A percentile compares a stretch with the other conserved stretches of the same genome.
phyloP scores from a whole-genome alignment of 2,797 vertebrate genomes.

The Setipinna tenuifilis region DNA sequence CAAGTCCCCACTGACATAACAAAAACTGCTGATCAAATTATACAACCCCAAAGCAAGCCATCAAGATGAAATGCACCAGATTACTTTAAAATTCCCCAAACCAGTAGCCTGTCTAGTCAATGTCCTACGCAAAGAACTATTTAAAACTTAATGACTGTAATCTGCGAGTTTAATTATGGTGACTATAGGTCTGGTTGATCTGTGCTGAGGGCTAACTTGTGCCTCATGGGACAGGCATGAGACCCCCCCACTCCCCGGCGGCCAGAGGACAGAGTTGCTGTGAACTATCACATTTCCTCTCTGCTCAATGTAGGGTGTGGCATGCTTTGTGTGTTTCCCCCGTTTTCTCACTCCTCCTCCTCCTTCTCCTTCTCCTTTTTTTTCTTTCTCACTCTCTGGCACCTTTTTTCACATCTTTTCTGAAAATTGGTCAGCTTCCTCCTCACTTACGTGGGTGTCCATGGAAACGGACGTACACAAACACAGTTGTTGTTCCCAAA shows the following conservation, averaged over 20 bases:
- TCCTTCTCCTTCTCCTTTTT: conserved; percentile 28
- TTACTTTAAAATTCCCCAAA: neutral
- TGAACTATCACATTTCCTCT: conserved; percentile 52
- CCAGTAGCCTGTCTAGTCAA: neutral
- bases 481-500: conserved; percentile 13
- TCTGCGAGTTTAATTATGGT: neutral
- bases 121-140: neutral
- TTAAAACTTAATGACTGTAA: neutral
- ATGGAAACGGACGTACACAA: neutral
- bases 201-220: neutral
- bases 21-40: neutral
- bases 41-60: neutral
- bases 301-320: conserved; percentile 30
- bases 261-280: conserved; percentile 42
- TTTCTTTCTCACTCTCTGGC: neutral
- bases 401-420: neutral
- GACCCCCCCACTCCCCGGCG: conserved; percentile 32
- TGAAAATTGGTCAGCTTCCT: conserved; percentile 6
- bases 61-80: no score
- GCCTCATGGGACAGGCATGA: neutral
- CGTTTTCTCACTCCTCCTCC: neutral
- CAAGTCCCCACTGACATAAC: neutral
- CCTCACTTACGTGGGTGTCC: neutral
- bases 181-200: neutral
- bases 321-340: conserved; percentile 35